Evolutionary conservation across 2,888 invertebrate species (phyloP).

Genomic region (Sisyra terminalis): DNA sequence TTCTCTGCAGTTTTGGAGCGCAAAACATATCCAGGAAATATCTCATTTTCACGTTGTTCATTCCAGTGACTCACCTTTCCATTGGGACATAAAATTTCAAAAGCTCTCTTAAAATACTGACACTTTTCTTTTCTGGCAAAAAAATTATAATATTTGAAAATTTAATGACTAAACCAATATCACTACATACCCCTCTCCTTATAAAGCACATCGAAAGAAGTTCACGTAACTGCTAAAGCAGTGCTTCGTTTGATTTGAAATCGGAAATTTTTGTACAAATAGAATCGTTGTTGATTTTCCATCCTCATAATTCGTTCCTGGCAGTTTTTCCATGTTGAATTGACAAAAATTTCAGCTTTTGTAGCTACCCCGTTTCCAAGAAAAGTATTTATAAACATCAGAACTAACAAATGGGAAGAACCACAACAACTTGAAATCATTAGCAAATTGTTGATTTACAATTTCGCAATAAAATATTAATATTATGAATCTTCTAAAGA

Average conservation of each 20-base stretch:
- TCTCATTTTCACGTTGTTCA: conserved; percentile 34
- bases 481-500: no score
- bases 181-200: conserved; percentile 1
- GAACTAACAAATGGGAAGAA: no score
- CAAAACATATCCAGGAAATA: conserved; percentile 31
- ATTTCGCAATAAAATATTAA: no score
- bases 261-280: conserved; percentile 87
- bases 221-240: conserved; percentile 17
- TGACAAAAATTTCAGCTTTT: neutral
- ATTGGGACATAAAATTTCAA: conserved; percentile 37
- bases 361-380: neutral
- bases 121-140: conserved; percentile 31
- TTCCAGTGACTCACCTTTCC: conserved; percentile 46
- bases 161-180: neutral
- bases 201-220: conserved; percentile 15
- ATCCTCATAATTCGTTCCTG: neutral
- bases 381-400: neutral
- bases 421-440: no score
- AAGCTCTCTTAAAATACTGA: conserved; percentile 43
- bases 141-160: neutral
- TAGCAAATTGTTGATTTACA: no score
- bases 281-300: conserved; percentile 50
- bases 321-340: neutral
- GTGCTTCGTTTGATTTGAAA: conserved; percentile 67
- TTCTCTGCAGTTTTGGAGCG: neutral